Base-by-base conservation (phyloP, 2,888 invertebrate genomes). In the Alentia gelatinosa region DNA sequence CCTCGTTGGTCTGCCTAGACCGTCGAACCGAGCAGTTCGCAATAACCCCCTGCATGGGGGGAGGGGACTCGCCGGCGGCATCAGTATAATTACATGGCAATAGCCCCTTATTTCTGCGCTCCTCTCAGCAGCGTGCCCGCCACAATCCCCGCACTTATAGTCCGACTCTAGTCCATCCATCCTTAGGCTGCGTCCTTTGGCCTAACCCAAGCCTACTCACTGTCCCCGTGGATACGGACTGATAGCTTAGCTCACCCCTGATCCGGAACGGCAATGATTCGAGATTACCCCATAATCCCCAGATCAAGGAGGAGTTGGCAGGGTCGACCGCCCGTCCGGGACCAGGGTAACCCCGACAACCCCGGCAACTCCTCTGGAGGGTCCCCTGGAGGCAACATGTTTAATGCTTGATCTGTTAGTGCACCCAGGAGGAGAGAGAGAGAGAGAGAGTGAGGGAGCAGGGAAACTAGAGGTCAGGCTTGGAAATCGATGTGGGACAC, bases 401-500 rank as follows among this genome's bases (percentile, higher is more conserved):
- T 68, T 68, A 68, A 68, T 68, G 68, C 68, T 30, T 68, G 68
- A 30, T 30, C 68, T 68, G 68, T 68, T 68, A 68, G 68, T 68
- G 33, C 68, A 68, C 68, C 68, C 68, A n/a, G 68, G 68, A 68
- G 68, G 30, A 4, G 68, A 19, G 47, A n/a, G 47, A 47, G 9
- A 19, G 47, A 47, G 9, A 19, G 47, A 19, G 47, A 47, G 47
- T 7, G 47, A n/a, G 47, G 47, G 47, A 47, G 47, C 9, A 30
- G 68, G 68, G 68, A 68, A 68, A 68, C 30, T 30, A 68, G 68
- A 68, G 68, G 68, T 30, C 68, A 30, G 4, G 68, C 1, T 30
- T 30, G 68, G 68, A 68, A 68, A 68, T 68, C 68, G 26, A 68
- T 68, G 68, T 68, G 1, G 26, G 68, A 26, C 26, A 30, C n/a